Evolutionary conservation across 2,113 vertebrate genomes (phyloP).

Genomic region (Calidris pygmaea): DNA sequence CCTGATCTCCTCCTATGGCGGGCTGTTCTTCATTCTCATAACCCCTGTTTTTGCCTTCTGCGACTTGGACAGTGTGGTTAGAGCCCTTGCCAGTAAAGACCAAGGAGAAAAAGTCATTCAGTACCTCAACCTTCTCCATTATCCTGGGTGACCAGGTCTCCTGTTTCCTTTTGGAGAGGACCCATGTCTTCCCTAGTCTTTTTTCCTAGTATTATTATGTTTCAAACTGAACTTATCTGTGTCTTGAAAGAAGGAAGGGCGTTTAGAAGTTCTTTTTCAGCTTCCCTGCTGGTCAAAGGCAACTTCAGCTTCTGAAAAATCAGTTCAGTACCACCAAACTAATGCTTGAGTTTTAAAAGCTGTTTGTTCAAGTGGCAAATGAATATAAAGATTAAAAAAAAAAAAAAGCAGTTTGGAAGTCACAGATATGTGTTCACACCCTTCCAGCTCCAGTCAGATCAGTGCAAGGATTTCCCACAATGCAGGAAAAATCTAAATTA

Average conservation of each 20-base stretch:
- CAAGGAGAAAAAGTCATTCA: too few relatives aligned
- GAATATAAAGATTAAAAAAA: neutral
- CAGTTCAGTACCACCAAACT: neutral
- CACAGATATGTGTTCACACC: neutral
- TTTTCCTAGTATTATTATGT: neutral
- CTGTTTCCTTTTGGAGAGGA: too few relatives aligned
- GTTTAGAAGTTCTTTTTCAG: neutral
- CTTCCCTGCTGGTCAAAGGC: neutral
- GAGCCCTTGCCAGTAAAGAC: too few relatives aligned
- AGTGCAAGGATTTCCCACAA: neutral
- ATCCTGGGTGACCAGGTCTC: too few relatives aligned
- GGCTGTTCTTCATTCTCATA: too few relatives aligned
- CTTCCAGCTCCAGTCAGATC: neutral
- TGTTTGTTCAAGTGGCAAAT: neutral
- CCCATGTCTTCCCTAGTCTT: too few relatives aligned
- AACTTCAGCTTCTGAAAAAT: neutral
- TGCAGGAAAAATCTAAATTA: neutral
- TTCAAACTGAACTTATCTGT: neutral
- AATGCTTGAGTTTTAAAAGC: neutral
- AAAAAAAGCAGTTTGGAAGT: neutral
- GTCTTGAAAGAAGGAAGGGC: too few relatives aligned
- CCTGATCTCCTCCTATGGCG: too few relatives aligned
- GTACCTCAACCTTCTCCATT: too few relatives aligned
- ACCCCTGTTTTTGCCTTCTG: too few relatives aligned
- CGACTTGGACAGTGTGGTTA: too few relatives aligned